A percentile compares a stretch with the other conserved stretches of the same genome.
Evolutionary conservation across 1,140 invertebrate genomes (phyloP).

Genomic region (Elymnias hypermnestra): DNA sequence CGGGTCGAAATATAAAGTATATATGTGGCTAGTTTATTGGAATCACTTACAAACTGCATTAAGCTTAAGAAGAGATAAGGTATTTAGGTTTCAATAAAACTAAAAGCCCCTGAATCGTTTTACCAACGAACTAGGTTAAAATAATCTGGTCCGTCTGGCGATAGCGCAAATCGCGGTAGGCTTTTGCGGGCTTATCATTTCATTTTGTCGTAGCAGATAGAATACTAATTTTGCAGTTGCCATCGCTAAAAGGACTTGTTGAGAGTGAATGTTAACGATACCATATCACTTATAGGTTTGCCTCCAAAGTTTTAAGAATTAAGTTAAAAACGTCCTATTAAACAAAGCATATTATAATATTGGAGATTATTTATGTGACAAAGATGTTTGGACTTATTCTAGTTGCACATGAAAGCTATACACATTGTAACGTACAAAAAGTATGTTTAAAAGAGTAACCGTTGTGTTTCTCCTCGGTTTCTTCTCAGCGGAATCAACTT

Average conservation of each 20-base stretch:
- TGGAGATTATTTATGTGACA: no score
- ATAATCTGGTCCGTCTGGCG: constrained; percentile 42
- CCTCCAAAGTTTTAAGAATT: no score
- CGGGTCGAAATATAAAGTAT: no score
- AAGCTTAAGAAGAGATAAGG: background rate
- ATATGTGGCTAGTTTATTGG: background rate
- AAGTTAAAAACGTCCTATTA: no score
- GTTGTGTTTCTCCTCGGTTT: no score
- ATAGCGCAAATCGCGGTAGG: constrained; percentile 38
- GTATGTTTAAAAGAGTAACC: no score
- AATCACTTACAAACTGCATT: background rate
- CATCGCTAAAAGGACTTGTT: constrained; percentile 4
- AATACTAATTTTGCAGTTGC: constrained; percentile 11
- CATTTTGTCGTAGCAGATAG: constrained; percentile 17
- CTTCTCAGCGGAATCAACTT: no score
- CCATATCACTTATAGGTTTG: no score
- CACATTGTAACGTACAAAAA: no score
- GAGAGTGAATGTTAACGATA: background rate
- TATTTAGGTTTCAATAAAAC: constrained; percentile 6
- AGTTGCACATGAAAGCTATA: no score
- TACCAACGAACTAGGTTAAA: constrained; percentile 39
- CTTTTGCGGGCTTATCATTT: constrained; percentile 30
- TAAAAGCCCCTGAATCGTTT: constrained; percentile 6
- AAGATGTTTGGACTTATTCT: no score
- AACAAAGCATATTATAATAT: no score